A percentile compares a stretch with the other conserved stretches of the same genome.
Evolutionary conservation across 2,113 vertebrate genomes (phyloP).

Genomic region (Prionailurus viverrinus): DNA sequence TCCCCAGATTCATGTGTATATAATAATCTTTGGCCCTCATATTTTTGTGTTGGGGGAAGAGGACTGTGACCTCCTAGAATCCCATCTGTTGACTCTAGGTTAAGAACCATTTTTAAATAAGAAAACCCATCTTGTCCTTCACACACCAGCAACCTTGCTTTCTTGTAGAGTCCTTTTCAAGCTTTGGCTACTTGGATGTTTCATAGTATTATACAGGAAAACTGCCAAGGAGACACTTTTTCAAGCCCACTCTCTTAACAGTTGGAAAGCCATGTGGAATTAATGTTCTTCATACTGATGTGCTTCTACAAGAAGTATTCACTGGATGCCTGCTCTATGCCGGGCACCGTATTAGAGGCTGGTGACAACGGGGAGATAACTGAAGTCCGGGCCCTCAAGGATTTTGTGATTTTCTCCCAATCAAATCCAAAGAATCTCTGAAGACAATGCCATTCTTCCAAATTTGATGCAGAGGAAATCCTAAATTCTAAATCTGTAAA

Average conservation of each 20-base stretch:
- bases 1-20: neutral
- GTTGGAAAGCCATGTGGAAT: neutral
- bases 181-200: neutral
- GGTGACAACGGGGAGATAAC: neutral
- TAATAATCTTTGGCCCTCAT: neutral
- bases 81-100: neutral
- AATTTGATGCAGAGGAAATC: neutral
- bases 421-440: neutral
- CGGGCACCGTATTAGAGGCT: neutral
- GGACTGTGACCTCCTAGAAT: neutral
- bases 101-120: constrained; percentile 34
- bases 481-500: constrained; percentile 17
- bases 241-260: neutral
- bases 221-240: neutral
- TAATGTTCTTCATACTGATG: neutral
- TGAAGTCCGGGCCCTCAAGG: neutral
- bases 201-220: neutral
- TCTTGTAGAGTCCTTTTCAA: neutral
- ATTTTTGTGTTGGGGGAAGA: accelerated
- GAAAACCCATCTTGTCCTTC: neutral
- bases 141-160: neutral
- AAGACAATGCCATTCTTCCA: neutral
- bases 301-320: neutral
- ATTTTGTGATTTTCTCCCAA: neutral
- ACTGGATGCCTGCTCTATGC: neutral